Evolutionary conservation across 2,888 invertebrate genomes (phyloP).

Genomic region (Leptarthrus brevirostris): DNA sequence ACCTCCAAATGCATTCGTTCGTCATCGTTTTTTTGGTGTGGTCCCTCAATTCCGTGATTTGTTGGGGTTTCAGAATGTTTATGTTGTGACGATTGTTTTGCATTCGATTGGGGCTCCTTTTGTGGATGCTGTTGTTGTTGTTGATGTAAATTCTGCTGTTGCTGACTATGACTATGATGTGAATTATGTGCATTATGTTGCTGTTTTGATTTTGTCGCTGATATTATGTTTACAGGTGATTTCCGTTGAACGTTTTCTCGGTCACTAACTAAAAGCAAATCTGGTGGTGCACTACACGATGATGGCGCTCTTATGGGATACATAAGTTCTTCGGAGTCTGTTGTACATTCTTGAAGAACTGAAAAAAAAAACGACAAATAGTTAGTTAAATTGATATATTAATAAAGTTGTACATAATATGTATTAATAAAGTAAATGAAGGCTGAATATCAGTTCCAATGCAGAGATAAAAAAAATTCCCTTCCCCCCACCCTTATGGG

Average conservation of each 20-base stretch:
- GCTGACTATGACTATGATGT: slow-evolving; percentile 55
- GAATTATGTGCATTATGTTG: slow-evolving; percentile 56
- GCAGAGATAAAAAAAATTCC: too few species aligned
- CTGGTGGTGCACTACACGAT: slow-evolving; percentile 74
- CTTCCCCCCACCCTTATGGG: too few species aligned
- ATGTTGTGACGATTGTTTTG: slow-evolving; percentile 51
- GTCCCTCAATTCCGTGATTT: slow-evolving; percentile 17
- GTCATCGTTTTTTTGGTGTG: slow-evolving; percentile 54
- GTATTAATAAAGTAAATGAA: too few species aligned
- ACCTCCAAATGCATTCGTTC: slow-evolving; percentile 66
- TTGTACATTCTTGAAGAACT: slow-evolving; percentile 75
- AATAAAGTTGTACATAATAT: background rate
- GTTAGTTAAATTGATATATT: too few species aligned
- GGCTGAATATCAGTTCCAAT: too few species aligned
- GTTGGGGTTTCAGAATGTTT: slow-evolving; percentile 55
- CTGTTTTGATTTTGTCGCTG: slow-evolving; percentile 57
- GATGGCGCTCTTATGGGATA: slow-evolving; percentile 72
- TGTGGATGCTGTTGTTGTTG: slow-evolving; percentile 55
- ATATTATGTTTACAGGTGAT: slow-evolving; percentile 64
- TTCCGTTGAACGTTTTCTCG: slow-evolving; percentile 64
- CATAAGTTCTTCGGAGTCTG: slow-evolving; percentile 78
- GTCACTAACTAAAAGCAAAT: slow-evolving; percentile 71
- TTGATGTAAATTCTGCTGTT: slow-evolving; percentile 50
- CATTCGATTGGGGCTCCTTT: background rate
- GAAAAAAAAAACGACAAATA: slow-evolving; percentile 59